Evolutionary conservation across 2,113 vertebrate species (phyloP), one percentile per base, ranked within the genome.

Genomic region (Sceloporus tristichus): DNA sequence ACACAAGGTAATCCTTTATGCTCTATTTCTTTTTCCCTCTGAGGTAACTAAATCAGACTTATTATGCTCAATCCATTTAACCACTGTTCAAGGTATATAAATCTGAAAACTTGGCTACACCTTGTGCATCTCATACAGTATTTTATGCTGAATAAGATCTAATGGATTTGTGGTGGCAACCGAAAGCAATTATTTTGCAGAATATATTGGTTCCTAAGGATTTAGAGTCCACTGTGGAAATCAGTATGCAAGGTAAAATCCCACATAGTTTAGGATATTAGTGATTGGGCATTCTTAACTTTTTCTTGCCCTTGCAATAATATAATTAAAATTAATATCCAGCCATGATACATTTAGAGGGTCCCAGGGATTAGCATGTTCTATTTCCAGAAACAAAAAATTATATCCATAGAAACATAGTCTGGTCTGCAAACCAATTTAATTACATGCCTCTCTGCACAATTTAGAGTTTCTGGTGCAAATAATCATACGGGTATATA

Each of bases 11-110:
- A 84, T 84, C 48, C 68, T 84, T 84, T 84, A 54, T 74, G 70
- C 68, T 84, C 82, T 84, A 84, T 56, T 84, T 74, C 82, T 59
- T 84, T 56, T 84, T 73, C 68, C 54, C 82, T 84, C 53, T 74
- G 70, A 86, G 62, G 62, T 79, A 78, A 86, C 56, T 53, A 34
- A 79, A 79, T 77, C 14, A 85, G 74, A 77, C 73, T 85, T 77
- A 77, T 66, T 85, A 40, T 53, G 59, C 59, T 78, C 74, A 66
- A 48, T 86, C 42, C 56, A 78, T 86, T 85, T 74, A 66, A 78
- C 59, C 74, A 78, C 74, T 59, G 62, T 85, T 70, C 76, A 79
- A 86, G 13, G 27, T 79, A 70, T 86, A 86, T 86, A 79, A 86
- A 86, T 86, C n/a, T 79, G 76, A 79, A 70, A 54, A 79, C 21